Evolutionary conservation across 2,797 vertebrate species (phyloP).

Genomic region (Cynopterus sphinx): DNA sequence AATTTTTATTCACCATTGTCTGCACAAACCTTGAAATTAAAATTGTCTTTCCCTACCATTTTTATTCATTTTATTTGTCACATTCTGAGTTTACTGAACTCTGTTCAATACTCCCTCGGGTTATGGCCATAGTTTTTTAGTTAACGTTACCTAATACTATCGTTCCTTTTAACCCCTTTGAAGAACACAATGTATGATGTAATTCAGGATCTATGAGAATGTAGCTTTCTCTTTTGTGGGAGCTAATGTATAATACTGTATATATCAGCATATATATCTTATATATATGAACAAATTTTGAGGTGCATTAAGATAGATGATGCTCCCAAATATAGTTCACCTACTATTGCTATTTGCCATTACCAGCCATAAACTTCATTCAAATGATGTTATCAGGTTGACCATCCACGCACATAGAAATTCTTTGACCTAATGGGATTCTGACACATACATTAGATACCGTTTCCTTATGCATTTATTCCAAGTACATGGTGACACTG

Average conservation of each 20-base stretch:
- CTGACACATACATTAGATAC: not conserved
- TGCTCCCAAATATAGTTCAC: not conserved
- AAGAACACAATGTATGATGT: not conserved
- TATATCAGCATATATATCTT: not conserved
- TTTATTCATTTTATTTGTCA: conserved; percentile 54
- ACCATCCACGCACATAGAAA: not conserved
- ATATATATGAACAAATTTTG: not conserved
- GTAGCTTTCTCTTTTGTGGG: not conserved
- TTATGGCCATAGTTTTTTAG: not conserved
- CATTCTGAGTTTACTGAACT: conserved; percentile 35
- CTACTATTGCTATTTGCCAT: not conserved
- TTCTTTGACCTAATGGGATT: not conserved
- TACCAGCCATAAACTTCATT: conserved; percentile 1
- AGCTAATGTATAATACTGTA: not conserved
- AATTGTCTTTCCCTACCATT: conserved; percentile 67
- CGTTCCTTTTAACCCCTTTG: not conserved
- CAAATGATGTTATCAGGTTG: not conserved
- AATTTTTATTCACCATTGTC: conserved; percentile 62
- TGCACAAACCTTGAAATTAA: conserved; percentile 79
- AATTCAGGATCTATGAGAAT: not conserved
- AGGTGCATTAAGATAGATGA: not conserved
- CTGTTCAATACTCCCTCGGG: not conserved
- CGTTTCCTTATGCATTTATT: not conserved
- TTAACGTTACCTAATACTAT: not conserved
- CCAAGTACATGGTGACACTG: not conserved